These are phyloP conservation scores for Armadillidium nasatum DNA, from an alignment of 1,140 invertebrate species.

Conservation along the genomic window DNA sequence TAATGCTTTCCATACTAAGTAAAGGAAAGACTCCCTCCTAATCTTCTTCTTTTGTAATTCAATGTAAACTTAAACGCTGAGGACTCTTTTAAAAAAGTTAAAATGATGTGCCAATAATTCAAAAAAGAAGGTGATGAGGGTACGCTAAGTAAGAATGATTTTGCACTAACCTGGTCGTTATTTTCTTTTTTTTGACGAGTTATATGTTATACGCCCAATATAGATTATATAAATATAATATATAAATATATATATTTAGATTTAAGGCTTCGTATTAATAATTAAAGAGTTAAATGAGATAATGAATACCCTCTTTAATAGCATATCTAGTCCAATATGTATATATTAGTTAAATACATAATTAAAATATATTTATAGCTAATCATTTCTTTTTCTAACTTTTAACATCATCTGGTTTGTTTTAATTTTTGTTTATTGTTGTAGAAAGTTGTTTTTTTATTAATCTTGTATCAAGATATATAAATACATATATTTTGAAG, in stretches of 20 bases:
- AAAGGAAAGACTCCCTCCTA: background rate
- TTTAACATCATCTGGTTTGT: background rate
- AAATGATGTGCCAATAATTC: background rate
- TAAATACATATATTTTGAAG: slow-evolving; percentile 5
- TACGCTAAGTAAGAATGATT: slow-evolving; percentile 8
- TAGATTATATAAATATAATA: background rate
- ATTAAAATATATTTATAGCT: background rate
- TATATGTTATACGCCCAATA: slow-evolving; percentile 9
- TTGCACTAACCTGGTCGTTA: slow-evolving; percentile 11
- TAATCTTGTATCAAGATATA: slow-evolving; percentile 14
- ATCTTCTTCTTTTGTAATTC: too few relatives aligned
- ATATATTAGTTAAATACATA: background rate
- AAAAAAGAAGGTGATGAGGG: background rate
- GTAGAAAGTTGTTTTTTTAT: slow-evolving; percentile 9
- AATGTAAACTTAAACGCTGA: too few relatives aligned
- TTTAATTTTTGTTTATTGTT: background rate
- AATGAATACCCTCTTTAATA: background rate
- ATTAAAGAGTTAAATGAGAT: slow-evolving; percentile 2
- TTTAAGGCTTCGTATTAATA: background rate
- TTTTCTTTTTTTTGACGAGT: slow-evolving; percentile 10
- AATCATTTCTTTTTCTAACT: slow-evolving; percentile 1
- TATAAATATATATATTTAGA: slow-evolving; percentile 12
- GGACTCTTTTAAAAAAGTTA: background rate
- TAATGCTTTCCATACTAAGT: background rate
- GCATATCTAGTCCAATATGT: slow-evolving; percentile 7